Conservation (phyloP, 2,797 vertebrate genomes). For the Pseudomugil gertrudae region DNA sequence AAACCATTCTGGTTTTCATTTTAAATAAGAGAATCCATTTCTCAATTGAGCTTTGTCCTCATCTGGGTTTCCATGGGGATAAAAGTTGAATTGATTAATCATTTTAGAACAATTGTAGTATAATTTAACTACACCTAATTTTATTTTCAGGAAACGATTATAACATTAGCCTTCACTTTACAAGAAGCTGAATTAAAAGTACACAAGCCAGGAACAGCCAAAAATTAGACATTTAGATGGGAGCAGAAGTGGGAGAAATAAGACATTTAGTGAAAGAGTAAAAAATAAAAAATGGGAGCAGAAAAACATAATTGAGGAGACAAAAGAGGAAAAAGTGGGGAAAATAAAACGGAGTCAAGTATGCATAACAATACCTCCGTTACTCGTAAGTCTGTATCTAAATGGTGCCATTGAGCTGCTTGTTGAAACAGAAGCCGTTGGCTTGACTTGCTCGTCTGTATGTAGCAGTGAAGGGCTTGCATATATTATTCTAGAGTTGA, state of each 20-base stretch:
- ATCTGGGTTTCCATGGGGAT: conserved; percentile 49
- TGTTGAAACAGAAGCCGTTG: conserved; percentile 62
- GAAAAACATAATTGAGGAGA: conserved; percentile 38
- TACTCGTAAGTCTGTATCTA: conserved; percentile 66
- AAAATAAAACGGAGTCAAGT: conserved; percentile 54
- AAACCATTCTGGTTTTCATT: conserved; percentile 23
- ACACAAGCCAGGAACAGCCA: conserved; percentile 31
- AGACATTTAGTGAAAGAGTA: conserved; percentile 15
- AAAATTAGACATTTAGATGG: conserved; percentile 24
- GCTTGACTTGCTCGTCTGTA: conserved; percentile 57
- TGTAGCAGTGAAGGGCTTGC: conserved; percentile 61
- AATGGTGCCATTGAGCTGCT: conserved; percentile 65
- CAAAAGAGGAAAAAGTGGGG: conserved; percentile 15
- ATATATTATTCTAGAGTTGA: conserved; percentile 76
- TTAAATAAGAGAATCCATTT: conserved; percentile 43
- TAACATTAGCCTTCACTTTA: conserved; percentile 66
- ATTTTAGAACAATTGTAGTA: conserved; percentile 65
- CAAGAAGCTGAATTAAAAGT: conserved; percentile 63
- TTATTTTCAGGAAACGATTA: conserved; percentile 68
- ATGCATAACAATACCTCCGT: conserved; percentile 57
- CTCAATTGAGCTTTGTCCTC: conserved; percentile 33
- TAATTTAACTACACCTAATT: conserved; percentile 77
- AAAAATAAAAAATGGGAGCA: conserved; percentile 31
- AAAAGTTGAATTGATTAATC: conserved; percentile 69
- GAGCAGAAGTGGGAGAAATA: conserved; percentile 15